Evolutionary conservation across 2,888 invertebrate genomes (phyloP).

Genomic region (Onthophagus sagittarius): DNA sequence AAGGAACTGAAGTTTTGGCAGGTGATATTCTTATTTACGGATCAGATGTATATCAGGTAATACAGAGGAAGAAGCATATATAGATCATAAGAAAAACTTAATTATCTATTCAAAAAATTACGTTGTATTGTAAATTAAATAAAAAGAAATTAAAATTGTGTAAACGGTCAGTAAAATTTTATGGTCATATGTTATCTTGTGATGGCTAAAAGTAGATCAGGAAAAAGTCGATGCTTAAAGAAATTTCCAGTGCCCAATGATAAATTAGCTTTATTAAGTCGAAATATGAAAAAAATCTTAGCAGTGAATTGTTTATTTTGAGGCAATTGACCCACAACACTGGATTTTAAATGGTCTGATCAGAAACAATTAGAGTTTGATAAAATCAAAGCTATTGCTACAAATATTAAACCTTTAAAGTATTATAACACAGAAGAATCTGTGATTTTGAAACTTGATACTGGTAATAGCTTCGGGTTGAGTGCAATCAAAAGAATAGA

Average conservation of each 20-base stretch:
- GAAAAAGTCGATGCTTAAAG: neutral
- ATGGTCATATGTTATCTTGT: neutral
- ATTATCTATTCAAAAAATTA: conserved; percentile 21
- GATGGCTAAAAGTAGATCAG: neutral
- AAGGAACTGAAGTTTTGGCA: conserved; percentile 18
- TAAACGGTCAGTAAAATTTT: neutral
- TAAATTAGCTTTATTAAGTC: conserved; percentile 12
- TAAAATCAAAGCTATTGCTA: conserved; percentile 3
- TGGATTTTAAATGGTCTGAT: conserved; percentile 2
- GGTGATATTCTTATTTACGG: conserved; percentile 23
- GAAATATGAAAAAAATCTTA: conserved; percentile 18
- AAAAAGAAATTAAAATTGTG: neutral
- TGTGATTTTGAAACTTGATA: neutral
- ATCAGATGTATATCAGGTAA: conserved; percentile 14
- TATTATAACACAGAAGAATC: conserved; percentile 12
- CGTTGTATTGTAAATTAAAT: neutral
- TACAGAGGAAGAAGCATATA: conserved; percentile 16
- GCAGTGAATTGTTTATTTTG: neutral
- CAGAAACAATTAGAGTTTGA: conserved; percentile 1
- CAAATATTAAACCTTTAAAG: neutral
- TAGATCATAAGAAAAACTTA: conserved; percentile 26
- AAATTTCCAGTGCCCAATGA: conserved; percentile 10
- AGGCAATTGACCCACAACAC: conserved; percentile 1
- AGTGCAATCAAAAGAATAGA: no score
- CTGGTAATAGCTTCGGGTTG: neutral